phyloP scores from a whole-genome alignment of 2,797 vertebrate species.

The Salarias fasciatus region DNA sequence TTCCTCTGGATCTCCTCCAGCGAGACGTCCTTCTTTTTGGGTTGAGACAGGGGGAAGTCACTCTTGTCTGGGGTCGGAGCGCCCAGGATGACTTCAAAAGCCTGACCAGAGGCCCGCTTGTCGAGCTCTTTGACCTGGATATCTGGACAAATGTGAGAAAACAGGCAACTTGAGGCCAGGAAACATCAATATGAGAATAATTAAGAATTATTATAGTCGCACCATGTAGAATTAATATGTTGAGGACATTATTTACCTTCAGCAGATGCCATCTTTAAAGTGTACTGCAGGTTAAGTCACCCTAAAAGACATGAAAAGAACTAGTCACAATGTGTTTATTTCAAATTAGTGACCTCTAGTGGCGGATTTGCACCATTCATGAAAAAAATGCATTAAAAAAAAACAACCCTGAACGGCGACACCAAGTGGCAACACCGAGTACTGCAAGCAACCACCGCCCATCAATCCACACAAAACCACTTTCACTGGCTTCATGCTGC shows the following conservation, averaged over 20 bases:
- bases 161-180: no score
- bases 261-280: slow-evolving; percentile 64
- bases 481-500: slow-evolving; percentile 19
- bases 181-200: no score
- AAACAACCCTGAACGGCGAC: slow-evolving; percentile 8
- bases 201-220: no score
- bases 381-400: not conserved
- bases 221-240: no score
- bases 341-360: slow-evolving; percentile 24
- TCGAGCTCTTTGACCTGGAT: slow-evolving; percentile 96
- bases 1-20: slow-evolving; percentile 97
- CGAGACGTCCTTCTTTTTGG: slow-evolving; percentile 95
- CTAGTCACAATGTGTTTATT: no score
- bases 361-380: slow-evolving; percentile 3
- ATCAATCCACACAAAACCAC: slow-evolving; percentile 56
- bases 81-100: slow-evolving; percentile 94
- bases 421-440: slow-evolving; percentile 17
- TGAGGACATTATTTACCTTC: slow-evolving; percentile 62
- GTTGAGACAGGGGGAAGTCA: slow-evolving; percentile 91
- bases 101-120: slow-evolving; percentile 95
- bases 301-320: slow-evolving; percentile 19
- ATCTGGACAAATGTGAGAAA: slow-evolving; percentile 61
- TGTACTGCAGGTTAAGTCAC: slow-evolving; percentile 42
- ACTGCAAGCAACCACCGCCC: slow-evolving; percentile 76
- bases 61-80: slow-evolving; percentile 87